phyloP scores from a whole-genome alignment of 1,140 invertebrate genomes.

The Anthonomus grandis region DNA sequence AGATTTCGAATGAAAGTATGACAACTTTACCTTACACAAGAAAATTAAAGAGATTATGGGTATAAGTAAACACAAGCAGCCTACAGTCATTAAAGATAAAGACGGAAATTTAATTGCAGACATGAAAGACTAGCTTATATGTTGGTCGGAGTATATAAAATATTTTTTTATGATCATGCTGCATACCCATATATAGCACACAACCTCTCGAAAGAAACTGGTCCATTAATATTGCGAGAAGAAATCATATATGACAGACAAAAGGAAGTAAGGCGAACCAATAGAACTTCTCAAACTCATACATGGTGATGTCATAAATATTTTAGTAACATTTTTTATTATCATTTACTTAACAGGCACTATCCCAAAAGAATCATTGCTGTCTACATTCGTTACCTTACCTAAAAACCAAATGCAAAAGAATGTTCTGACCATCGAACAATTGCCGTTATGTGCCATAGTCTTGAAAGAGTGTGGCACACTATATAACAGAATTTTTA shows the following conservation, averaged over 20 bases:
- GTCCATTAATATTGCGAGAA: no score
- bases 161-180: background rate
- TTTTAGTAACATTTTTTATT: background rate
- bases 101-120: background rate
- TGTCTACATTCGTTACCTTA: background rate
- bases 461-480: background rate
- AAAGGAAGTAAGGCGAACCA: background rate
- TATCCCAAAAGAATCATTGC: background rate
- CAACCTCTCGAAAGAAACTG: background rate
- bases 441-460: background rate
- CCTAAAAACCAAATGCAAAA: background rate
- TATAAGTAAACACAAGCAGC: no score
- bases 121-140: background rate
- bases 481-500: background rate
- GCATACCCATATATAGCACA: no score
- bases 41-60: no score
- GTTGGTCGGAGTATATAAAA: background rate
- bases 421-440: no score
- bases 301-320: no score
- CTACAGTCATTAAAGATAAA: no score
- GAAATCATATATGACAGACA: no score
- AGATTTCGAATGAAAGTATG: no score
- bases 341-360: background rate
- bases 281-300: background rate
- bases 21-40: no score